phyloP scores from a whole-genome alignment of 1,140 invertebrate genomes.

The Neodiprion pinetum region DNA sequence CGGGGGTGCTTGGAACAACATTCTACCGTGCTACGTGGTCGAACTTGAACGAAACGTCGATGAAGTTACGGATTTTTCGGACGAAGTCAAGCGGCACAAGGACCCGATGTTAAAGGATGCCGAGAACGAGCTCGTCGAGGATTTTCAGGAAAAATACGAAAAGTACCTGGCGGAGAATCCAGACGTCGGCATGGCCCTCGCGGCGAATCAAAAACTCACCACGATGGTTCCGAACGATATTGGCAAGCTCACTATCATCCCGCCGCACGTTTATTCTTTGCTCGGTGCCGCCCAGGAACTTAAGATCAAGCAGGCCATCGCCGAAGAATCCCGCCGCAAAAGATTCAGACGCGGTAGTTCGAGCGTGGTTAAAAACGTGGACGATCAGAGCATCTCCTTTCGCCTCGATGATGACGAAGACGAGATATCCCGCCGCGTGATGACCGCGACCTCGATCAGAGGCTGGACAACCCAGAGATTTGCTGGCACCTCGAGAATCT shows the following conservation, averaged over 20 bases:
- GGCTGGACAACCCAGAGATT: background rate
- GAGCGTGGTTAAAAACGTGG: background rate
- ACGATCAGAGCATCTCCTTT: background rate
- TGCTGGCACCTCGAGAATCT: constrained; percentile 1
- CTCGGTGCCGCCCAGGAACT: background rate
- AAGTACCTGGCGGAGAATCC: constrained; percentile 19
- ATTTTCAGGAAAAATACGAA: constrained; percentile 17
- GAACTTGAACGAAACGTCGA: constrained; percentile 14
- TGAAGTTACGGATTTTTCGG: constrained; percentile 3
- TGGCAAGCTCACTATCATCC: constrained; percentile 14
- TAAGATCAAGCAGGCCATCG: constrained; percentile 4
- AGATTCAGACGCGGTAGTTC: background rate
- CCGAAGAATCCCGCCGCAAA: constrained; percentile 17
- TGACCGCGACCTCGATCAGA: constrained; percentile 4
- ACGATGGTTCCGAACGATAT: constrained; percentile 21
- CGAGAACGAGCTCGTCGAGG: constrained; percentile 13
- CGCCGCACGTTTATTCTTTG: background rate
- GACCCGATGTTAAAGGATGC: background rate
- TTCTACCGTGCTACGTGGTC: constrained; percentile 35
- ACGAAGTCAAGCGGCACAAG: constrained; percentile 10
- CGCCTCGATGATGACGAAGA: background rate
- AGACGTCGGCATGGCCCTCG: constrained; percentile 5
- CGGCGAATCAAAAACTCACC: constrained; percentile 13
- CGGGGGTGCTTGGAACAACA: constrained; percentile 30
- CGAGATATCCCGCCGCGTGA: background rate